Conservation (phyloP, 2,113 vertebrate species). For the Rhipidura dahli region DNA sequence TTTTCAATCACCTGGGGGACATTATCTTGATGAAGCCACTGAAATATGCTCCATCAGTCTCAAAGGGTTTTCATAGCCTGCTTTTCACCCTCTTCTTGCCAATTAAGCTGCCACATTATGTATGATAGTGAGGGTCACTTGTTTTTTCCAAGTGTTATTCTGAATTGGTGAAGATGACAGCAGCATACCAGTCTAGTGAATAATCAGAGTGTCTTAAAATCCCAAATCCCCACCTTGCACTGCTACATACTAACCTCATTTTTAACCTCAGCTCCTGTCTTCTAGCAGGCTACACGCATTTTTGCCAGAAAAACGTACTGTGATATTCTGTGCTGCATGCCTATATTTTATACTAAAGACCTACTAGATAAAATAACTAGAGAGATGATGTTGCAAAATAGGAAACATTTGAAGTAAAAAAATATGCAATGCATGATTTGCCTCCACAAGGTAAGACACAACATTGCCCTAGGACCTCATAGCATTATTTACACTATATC, state of each 20-base stretch:
- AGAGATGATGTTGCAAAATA: not conserved
- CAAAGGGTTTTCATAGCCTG: slow-evolving; percentile 83
- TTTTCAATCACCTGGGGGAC: slow-evolving; percentile 89
- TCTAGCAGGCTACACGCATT: slow-evolving; percentile 2
- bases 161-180: slow-evolving; percentile 85
- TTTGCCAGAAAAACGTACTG: not conserved
- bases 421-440: not conserved
- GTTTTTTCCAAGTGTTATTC: slow-evolving; percentile 80
- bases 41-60: slow-evolving; percentile 90
- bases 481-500: not conserved
- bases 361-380: not conserved
- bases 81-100: slow-evolving; percentile 87
- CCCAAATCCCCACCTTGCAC: slow-evolving; percentile 82
- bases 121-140: slow-evolving; percentile 90
- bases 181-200: slow-evolving; percentile 83
- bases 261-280: slow-evolving; percentile 76
- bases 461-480: not conserved
- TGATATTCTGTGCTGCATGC: not conserved
- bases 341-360: not conserved
- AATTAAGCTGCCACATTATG: slow-evolving; percentile 97
- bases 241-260: slow-evolving; percentile 79
- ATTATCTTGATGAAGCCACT: slow-evolving; percentile 90
- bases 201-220: slow-evolving; percentile 92
- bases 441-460: not conserved
- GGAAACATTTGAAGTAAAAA: not conserved